Percentiles rank a stretch among this genome's conserved stretches.
Evolutionary conservation across 2,888 invertebrate genomes (phyloP).

Genomic region (Drosophila anceps): DNA sequence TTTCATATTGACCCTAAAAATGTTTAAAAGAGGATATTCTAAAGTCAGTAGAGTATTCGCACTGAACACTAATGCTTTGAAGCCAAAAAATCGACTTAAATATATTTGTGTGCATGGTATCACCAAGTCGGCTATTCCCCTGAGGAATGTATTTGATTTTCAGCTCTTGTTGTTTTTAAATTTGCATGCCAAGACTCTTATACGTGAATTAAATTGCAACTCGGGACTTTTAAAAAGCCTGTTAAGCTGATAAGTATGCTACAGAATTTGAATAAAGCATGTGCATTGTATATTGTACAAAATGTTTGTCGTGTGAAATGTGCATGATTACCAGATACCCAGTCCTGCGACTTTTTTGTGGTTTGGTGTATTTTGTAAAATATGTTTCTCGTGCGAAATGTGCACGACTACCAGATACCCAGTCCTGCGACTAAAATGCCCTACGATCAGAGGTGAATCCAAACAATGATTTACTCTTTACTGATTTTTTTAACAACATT

Average conservation of each 20-base stretch:
- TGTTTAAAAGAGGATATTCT: background rate
- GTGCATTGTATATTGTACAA: background rate
- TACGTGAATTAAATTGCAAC: conserved; percentile 12
- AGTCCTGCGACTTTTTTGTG: background rate
- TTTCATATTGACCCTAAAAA: background rate
- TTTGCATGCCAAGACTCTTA: conserved; percentile 42
- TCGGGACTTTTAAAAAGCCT: background rate
- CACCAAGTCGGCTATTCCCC: background rate
- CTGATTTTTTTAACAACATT: background rate
- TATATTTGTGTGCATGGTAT: background rate
- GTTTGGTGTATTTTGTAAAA: too few relatives aligned
- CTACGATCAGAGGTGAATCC: background rate
- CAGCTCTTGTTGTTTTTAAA: conserved; percentile 26
- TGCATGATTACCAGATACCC: background rate
- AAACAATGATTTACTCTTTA: background rate
- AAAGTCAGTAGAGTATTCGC: background rate
- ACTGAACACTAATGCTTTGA: background rate
- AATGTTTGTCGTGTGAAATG: background rate
- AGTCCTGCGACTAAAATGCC: background rate
- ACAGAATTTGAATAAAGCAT: conserved; percentile 1
- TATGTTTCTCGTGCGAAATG: background rate
- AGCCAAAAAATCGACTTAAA: background rate
- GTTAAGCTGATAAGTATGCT: conserved; percentile 45
- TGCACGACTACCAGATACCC: background rate
- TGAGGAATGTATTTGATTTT: background rate